Base-by-base conservation (phyloP, 2,888 invertebrate species). In the Callyntrura sp. region DNA sequence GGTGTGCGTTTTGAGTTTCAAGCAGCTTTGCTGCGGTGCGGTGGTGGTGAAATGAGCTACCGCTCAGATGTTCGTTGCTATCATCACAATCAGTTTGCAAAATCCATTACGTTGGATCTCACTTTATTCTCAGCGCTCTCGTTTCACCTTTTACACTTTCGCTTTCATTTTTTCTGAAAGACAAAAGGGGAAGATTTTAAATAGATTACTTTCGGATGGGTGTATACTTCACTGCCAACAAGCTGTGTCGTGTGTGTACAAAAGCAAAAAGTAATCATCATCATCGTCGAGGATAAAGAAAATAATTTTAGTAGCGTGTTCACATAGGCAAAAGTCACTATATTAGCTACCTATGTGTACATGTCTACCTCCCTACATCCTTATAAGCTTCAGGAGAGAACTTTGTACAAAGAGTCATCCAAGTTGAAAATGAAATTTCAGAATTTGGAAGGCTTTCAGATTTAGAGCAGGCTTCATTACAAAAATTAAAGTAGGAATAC, bases 371-470 rank as follows among this genome's bases (percentile, higher is more conserved):
- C n/a, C n/a, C n/a, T n/a, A n/a, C n/a, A n/a, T n/a, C n/a, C n/a
- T n/a, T n/a, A n/a, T n/a, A n/a, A n/a, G n/a, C n/a, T 17, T n/a
- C 43, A 70, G 35, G 35, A 43, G 43, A 70, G 43, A 70, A 20
- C 8, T 70, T 68, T 68, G 8, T 9, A 70, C 17, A 70, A 17
- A 70, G 43, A 70, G 43, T 70, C 73, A 73, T 73, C 23, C 73
- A 23, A 73, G 48, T 48, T 48, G 45, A 73, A 73, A 73, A 73
- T 73, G 73, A 12, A 23, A 48, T 73, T 73, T 73, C 6, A 23
- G 73, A 45, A 73, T 73, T 73, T 73, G 73, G 73, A 73, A 73
- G 48, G 73, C 73, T 73, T 73, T 73, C 73, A 73, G 73, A 73
- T 73, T 73, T 73, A 4, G 6, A 73, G 48, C 48, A 73, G 23